These are phyloP conservation scores for Drosophila pseudoananassae DNA, from an alignment of 1,140 invertebrate species.

Conservation along the genomic window DNA sequence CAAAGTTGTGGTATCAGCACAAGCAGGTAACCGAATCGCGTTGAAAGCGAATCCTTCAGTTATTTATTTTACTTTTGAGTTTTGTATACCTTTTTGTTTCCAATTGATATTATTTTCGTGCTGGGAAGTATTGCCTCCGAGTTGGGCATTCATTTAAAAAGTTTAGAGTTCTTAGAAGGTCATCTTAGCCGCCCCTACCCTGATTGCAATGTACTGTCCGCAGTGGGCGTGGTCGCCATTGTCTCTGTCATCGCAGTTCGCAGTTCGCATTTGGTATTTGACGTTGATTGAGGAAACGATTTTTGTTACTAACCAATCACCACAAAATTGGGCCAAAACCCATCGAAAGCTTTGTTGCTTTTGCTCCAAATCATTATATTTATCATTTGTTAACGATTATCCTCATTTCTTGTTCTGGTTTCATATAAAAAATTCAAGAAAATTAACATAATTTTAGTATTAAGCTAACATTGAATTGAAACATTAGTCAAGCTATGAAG, in stretches of 20 bases:
- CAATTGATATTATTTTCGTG: slow-evolving; percentile 29
- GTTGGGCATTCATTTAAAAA: slow-evolving; percentile 34
- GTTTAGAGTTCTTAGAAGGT: slow-evolving; percentile 21
- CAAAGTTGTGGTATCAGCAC: slow-evolving; percentile 91
- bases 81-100: slow-evolving; percentile 35
- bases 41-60: slow-evolving; percentile 29
- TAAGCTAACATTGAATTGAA: slow-evolving; percentile 78
- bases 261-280: slow-evolving; percentile 3
- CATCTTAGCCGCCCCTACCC: slow-evolving; percentile 24
- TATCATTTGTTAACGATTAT: slow-evolving; percentile 39
- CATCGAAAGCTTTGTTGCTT: slow-evolving; percentile 55
- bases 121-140: slow-evolving; percentile 43
- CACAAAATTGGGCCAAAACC: slow-evolving; percentile 10
- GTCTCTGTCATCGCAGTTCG: not conserved
- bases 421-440: slow-evolving; percentile 7
- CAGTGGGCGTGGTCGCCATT: slow-evolving; percentile 29
- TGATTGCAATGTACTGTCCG: slow-evolving; percentile 48
- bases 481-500: slow-evolving; percentile 83
- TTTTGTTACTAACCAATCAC: slow-evolving; percentile 61
- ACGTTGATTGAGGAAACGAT: slow-evolving; percentile 77
- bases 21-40: slow-evolving; percentile 85
- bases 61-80: slow-evolving; percentile 15
- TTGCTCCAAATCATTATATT: slow-evolving; percentile 44
- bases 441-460: slow-evolving; percentile 56
- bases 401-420: slow-evolving; percentile 40